Percentiles rank a stretch among this genome's conserved stretches.
Conservation (phyloP, 2,113 vertebrate genomes). For the Chelonoidis abingdonii region DNA sequence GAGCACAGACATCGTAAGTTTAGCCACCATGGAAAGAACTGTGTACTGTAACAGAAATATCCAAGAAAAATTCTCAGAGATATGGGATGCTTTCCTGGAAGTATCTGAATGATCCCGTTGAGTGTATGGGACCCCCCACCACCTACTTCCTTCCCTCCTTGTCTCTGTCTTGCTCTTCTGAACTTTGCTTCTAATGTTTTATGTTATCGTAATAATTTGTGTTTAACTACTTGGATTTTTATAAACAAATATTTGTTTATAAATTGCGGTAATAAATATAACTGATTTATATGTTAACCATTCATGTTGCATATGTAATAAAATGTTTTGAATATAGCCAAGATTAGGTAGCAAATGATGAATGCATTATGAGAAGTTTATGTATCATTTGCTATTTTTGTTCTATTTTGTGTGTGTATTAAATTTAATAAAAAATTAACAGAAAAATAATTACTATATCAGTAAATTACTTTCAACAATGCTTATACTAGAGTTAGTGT, state of each 20-base stretch:
- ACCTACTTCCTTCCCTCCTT: neutral
- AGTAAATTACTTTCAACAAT: constrained; percentile 37
- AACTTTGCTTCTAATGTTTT: neutral
- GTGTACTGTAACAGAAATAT: neutral
- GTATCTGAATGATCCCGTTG: neutral
- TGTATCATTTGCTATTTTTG: neutral
- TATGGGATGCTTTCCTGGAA: neutral
- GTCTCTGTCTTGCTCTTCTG: neutral
- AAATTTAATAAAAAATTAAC: neutral
- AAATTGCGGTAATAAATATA: neutral
- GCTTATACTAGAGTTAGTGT: constrained; percentile 22
- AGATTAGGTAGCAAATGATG: neutral
- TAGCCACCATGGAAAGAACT: neutral
- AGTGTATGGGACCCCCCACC: neutral
- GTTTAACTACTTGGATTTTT: neutral
- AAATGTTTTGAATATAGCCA: neutral
- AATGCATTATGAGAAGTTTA: neutral
- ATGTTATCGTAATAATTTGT: neutral
- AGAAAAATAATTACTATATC: constrained; percentile 30
- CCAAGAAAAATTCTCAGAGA: neutral
- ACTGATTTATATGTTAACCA: neutral
- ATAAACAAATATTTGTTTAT: neutral
- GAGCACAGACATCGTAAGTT: neutral
- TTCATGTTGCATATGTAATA: neutral
- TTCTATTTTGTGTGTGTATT: neutral